A percentile compares a stretch with the other conserved stretches of the same genome.
These are phyloP conservation scores for Gorsachius magnificus DNA, from an alignment of 2,797 vertebrate species.

Conservation along the genomic window DNA sequence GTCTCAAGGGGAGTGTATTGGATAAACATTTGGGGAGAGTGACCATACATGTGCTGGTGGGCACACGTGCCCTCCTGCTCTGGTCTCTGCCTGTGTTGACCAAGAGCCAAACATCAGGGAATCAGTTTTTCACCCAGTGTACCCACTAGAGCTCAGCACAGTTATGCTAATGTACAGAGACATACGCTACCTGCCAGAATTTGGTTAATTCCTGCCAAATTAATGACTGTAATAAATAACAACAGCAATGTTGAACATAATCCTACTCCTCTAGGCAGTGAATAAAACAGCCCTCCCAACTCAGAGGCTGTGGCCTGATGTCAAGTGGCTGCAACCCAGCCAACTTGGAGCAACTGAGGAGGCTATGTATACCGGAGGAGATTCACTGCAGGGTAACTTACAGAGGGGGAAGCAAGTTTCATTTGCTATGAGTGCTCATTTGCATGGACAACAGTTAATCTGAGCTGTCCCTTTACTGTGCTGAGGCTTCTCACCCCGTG, in stretches of 20 bases:
- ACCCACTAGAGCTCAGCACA: background rate
- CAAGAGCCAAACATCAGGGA: background rate
- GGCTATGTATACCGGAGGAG: background rate
- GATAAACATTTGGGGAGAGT: background rate
- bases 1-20: background rate
- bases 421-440: background rate
- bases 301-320: slow-evolving; percentile 1
- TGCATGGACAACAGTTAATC: background rate
- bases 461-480: background rate
- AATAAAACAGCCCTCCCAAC: slow-evolving; percentile 25
- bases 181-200: slow-evolving; percentile 40
- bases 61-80: background rate
- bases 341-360: slow-evolving; percentile 18
- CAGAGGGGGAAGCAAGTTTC: background rate
- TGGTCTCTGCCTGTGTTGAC: background rate
- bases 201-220: slow-evolving; percentile 44
- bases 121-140: background rate
- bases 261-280: slow-evolving; percentile 41
- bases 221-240: slow-evolving; percentile 58
- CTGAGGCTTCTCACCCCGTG: background rate
- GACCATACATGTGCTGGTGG: background rate
- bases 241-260: slow-evolving; percentile 17
- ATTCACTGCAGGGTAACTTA: background rate
- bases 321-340: slow-evolving; percentile 20
- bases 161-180: background rate